Conservation (phyloP, 2,888 invertebrate species). For the Raillietiella orientalis region DNA sequence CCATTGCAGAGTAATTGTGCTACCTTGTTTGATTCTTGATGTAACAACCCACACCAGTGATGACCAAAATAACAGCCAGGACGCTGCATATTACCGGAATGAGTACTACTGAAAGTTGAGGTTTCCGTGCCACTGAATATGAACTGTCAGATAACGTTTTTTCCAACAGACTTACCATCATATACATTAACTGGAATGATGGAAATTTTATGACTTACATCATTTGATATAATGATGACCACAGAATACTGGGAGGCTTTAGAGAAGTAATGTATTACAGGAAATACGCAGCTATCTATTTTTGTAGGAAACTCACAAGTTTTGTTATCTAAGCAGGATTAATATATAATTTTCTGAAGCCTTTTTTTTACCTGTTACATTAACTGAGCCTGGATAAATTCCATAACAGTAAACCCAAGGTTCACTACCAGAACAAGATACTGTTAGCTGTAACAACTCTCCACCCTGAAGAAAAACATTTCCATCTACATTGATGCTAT, state of each 20-base stretch:
- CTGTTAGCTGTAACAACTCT: too few species aligned
- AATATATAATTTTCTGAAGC: too few species aligned
- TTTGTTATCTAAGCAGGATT: too few species aligned
- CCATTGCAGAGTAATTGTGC: too few species aligned
- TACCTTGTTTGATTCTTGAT: conserved; percentile 44
- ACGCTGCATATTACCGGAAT: conserved; percentile 53
- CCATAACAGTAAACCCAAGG: too few species aligned
- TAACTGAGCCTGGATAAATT: too few species aligned
- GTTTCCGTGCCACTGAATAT: conserved; percentile 30
- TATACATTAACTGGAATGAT: conserved; percentile 46
- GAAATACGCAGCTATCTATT: conserved; percentile 21
- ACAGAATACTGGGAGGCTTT: conserved; percentile 34
- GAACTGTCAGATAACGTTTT: conserved; percentile 4
- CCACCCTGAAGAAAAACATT: too few species aligned
- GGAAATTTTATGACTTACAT: conserved; percentile 29
- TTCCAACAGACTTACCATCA: conserved; percentile 43
- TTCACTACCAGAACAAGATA: too few species aligned
- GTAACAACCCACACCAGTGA: conserved; percentile 61
- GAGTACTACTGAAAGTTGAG: conserved; percentile 56
- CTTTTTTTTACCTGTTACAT: too few species aligned
- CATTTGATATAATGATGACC: conserved; percentile 41
- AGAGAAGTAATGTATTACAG: conserved; percentile 29
- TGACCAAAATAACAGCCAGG: conserved; percentile 42
- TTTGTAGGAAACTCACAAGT: too few species aligned
- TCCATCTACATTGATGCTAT: too few species aligned